Base-by-base conservation (phyloP, 2,888 invertebrate species). In the Pollenia labialis region DNA sequence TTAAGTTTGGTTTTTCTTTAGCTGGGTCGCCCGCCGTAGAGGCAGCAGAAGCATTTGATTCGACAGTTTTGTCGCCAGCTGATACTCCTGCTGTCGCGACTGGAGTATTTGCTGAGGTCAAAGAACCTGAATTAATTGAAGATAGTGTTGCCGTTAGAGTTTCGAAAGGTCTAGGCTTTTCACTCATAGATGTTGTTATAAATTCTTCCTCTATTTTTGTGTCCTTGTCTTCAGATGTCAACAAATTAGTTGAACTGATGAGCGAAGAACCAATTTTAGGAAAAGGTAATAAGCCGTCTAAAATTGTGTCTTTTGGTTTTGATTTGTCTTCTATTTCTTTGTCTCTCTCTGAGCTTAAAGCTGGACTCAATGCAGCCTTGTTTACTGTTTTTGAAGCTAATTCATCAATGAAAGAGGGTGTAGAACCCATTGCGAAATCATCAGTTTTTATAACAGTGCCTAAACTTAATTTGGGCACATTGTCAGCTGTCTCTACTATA, bases 401-500 rank as follows among this genome's bases (percentile, higher is more conserved):
- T 72, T 94, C 94, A 82, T 95, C 94, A 1, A 94, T 94, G 90
- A 96, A 96, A 89, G 95, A 95, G 90, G 96, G 96, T 75, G 95
- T 95, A 88, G 95, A 95, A 0, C 96, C 96, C 71, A 96, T 93
- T 0, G 91, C 88, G 88, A 96, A 95, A 75, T 95, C 95, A 77
- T 96, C 96, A 76, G 96, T 96, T 84, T 96, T 95, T 86, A 98
- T 94, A 23, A 98, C 97, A 8, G 97, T 96, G 1, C 98, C 98
- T 60, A 98, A 94, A 91, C 97, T 97, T 9, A 98, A 94, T 92
- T 97, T 97, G 0, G 97, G 97, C 81, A 96, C 96, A 77, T 95
- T 95, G 87, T 96, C 96, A 87, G 95, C 95, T 1, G 94, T 93
- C 91, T 96, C 96, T 7, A 94, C 94, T 23, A 94, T 94, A 16